A percentile compares a stretch with the other conserved stretches of the same genome.
Evolutionary conservation across 2,113 vertebrate genomes (phyloP).

Genomic region (Thunnus thynnus): DNA sequence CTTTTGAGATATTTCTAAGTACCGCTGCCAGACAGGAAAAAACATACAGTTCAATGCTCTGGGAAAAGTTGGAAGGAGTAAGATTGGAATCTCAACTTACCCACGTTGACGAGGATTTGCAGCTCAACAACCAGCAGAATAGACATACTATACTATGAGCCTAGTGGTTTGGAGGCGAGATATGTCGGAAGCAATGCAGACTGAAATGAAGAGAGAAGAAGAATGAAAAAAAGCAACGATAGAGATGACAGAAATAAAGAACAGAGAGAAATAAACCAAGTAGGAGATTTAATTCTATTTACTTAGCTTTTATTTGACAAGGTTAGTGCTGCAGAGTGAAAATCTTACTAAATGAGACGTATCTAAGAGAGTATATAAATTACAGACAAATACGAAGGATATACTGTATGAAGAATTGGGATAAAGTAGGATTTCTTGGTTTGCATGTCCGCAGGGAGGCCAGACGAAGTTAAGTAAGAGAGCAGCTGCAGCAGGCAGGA

Average conservation of each 20-base stretch:
- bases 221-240: neutral
- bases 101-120: conserved; percentile 51
- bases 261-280: conserved; percentile 17
- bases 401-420: neutral
- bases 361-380: conserved; percentile 10
- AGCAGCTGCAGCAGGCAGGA: conserved; percentile 63
- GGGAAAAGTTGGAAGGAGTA: conserved; percentile 41
- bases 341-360: conserved; percentile 9
- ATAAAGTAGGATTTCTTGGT: conserved; percentile 4
- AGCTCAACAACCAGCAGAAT: conserved; percentile 28
- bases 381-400: neutral
- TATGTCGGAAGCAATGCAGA: conserved; percentile 38
- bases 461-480: conserved; percentile 53
- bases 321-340: conserved; percentile 3
- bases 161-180: conserved; percentile 42
- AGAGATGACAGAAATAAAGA: conserved; percentile 7
- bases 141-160: conserved; percentile 45
- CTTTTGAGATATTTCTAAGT: conserved; percentile 29
- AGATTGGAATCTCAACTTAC: conserved; percentile 35
- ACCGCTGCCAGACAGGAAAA: conserved; percentile 30
- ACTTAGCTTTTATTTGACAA: conserved; percentile 32
- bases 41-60: conserved; percentile 12
- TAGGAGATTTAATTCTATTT: conserved; percentile 1
- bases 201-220: conserved; percentile 12
- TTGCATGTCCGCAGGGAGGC: conserved; percentile 52